These are phyloP conservation scores for Pimpla rufipes DNA, from an alignment of 2,888 invertebrate species.

Conservation along the genomic window DNA sequence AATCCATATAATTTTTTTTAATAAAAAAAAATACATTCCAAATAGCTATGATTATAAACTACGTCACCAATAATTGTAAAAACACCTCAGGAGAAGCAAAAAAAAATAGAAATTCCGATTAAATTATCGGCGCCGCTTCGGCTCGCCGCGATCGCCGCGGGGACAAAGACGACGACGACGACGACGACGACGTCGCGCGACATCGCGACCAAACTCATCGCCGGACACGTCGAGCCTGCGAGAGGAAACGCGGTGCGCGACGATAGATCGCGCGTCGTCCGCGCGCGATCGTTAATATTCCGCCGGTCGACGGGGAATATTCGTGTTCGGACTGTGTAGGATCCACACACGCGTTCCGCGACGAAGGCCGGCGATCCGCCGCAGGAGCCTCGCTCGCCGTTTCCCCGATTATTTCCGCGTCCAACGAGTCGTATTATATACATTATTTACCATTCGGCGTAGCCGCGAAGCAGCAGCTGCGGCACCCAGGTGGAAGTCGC, in stretches of 20 bases:
- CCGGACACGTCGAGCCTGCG: too few species aligned
- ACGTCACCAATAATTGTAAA: too few species aligned
- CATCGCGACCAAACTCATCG: too few species aligned
- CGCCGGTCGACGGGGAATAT: constrained; percentile 76
- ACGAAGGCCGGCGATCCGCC: constrained; percentile 79
- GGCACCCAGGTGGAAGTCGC: not conserved
- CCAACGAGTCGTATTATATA: constrained; percentile 75
- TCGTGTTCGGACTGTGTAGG: constrained; percentile 80
- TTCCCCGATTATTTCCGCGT: constrained; percentile 81
- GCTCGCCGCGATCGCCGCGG: too few species aligned
- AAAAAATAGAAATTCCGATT: too few species aligned
- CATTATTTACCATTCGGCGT: constrained; percentile 83
- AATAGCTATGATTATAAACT: too few species aligned
- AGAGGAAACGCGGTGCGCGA: constrained; percentile 42
- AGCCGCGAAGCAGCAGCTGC: constrained; percentile 69
- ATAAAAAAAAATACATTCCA: too few species aligned
- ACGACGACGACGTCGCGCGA: not conserved
- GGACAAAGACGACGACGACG: constrained; percentile 14
- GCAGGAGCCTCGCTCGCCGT: constrained; percentile 46
- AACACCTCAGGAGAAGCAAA: too few species aligned
- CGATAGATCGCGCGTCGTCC: constrained; percentile 69
- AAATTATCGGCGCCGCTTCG: too few species aligned
- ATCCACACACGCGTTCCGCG: constrained; percentile 67
- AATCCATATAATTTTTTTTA: too few species aligned
- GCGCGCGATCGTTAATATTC: constrained; percentile 80